Evolutionary conservation across 1,140 invertebrate genomes (phyloP).

Genomic region (Acromyrmex heyeri): DNA sequence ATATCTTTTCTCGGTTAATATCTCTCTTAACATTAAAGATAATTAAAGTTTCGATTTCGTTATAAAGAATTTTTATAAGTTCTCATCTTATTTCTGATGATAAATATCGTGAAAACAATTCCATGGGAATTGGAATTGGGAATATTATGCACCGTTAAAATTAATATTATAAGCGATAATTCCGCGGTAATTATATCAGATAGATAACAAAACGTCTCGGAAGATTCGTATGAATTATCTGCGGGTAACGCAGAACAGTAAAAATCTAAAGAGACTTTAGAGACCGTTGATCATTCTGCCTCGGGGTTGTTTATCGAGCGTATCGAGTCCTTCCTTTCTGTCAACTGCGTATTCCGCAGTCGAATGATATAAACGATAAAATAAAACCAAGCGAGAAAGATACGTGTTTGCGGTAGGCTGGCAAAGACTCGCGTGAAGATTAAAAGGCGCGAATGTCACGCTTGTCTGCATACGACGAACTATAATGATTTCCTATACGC

Average conservation of each 20-base stretch:
- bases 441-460: slow-evolving; percentile 23
- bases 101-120: not conserved
- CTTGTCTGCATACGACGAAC: not conserved
- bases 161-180: slow-evolving; percentile 5
- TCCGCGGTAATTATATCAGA: slow-evolving; percentile 30
- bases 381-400: not conserved
- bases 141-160: not conserved
- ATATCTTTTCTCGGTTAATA: too few species aligned
- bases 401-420: not conserved
- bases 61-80: not conserved
- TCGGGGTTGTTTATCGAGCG: slow-evolving; percentile 10
- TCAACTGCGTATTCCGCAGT: not conserved
- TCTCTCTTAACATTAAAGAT: not conserved
- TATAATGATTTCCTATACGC: not conserved
- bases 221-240: slow-evolving; percentile 4
- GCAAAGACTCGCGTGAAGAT: not conserved
- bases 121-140: not conserved
- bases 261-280: slow-evolving; percentile 5
- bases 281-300: slow-evolving; percentile 9
- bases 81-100: not conserved
- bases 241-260: not conserved
- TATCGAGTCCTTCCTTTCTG: slow-evolving; percentile 28
- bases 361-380: not conserved
- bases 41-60: not conserved
- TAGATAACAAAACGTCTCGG: slow-evolving; percentile 2